Conservation (phyloP, 37 sponge, comb jelly and placozoan genomes). For the Oscarella lobularis region DNA sequence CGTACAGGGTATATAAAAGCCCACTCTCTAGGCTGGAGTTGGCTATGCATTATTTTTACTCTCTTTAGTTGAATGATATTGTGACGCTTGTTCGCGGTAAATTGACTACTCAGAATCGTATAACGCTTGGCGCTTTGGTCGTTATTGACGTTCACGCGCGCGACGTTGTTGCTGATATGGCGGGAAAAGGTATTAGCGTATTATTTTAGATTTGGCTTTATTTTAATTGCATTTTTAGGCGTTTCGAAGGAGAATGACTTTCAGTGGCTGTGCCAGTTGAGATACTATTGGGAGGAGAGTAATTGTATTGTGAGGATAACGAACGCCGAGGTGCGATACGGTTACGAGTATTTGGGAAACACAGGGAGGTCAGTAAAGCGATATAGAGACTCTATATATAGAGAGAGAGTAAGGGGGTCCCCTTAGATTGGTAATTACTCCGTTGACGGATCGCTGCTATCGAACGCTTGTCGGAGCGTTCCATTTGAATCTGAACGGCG, state of each 20-base stretch:
- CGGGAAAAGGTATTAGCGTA: constrained; percentile 30
- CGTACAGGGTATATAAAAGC: too few relatives aligned
- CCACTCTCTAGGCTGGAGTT: too few relatives aligned
- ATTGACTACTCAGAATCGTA: constrained; percentile 87
- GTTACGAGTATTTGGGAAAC: constrained; percentile 97
- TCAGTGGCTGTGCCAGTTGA: constrained; percentile 91
- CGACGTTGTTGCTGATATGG: constrained; percentile 70
- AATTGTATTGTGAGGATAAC: constrained; percentile 60
- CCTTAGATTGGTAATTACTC: constrained; percentile 91
- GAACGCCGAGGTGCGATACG: constrained; percentile 83
- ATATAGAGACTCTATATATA: background rate
- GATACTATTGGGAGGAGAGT: constrained; percentile 96
- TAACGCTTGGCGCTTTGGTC: constrained; percentile 92
- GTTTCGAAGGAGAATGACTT: constrained; percentile 88
- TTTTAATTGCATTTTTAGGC: constrained; percentile 11
- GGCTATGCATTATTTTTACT: background rate
- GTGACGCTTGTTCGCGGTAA: constrained; percentile 91
- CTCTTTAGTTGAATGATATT: constrained; percentile 61
- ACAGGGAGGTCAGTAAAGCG: constrained; percentile 49
- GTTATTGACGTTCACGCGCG: constrained; percentile 95
- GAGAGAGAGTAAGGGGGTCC: background rate
- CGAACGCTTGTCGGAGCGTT: constrained; percentile 97
- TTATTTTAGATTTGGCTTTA: background rate
- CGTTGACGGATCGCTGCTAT: constrained; percentile 98
- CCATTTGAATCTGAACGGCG: constrained; percentile 91